Base-by-base conservation (phyloP, 2,888 invertebrate genomes). In the Patella caerulea region DNA sequence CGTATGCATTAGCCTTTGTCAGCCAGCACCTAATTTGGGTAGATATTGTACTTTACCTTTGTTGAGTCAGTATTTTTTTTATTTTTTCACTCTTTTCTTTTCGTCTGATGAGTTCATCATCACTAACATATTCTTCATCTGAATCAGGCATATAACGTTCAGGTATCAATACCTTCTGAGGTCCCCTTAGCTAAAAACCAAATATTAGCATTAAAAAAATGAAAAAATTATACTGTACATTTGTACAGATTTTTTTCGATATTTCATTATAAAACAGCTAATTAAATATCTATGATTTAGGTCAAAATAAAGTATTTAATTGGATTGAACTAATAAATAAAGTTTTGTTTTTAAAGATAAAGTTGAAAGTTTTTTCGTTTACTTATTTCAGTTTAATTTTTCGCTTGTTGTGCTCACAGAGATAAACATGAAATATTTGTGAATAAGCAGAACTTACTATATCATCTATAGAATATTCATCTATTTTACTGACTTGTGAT, bases 1-100 rank as follows among this genome's bases (percentile, higher is more conserved):
- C 34, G 5, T 45, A 5, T 45, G 34, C 5, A 45, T 45, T 45
- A 45, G 34, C 34, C 34, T 45, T 45, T 45, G 34, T 45, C 34
- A 45, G 34, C 5, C 34, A 45, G 34, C 5, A 5, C 5, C 5
- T 45, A 45, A 45, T 45, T 1, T 45, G 45, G 45, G 7, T 9
- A 45, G 45, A 45, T 45, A 45, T 45, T 9, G 9, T 45, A 45
- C 71, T 82, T 56, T 82, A 90, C 91, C 91, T 91, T 76, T 91
- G 91, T 55, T 88, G 86, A 14, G 96, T 95, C 19, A 97, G 93
- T 96, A 97, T 96, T 92, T 96, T 96, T 90, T 96, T 95, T 83
- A 97, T 97, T 15, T 96, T 95, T 90, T 97, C 97, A 7, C 97
- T 96, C 92, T 97, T 97, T 91, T 96, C 95, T 89, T 94, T 94